These are phyloP conservation scores for Paramormyrops hopkinsi DNA, from an alignment of 2,797 vertebrate species.

Conservation along the genomic window DNA sequence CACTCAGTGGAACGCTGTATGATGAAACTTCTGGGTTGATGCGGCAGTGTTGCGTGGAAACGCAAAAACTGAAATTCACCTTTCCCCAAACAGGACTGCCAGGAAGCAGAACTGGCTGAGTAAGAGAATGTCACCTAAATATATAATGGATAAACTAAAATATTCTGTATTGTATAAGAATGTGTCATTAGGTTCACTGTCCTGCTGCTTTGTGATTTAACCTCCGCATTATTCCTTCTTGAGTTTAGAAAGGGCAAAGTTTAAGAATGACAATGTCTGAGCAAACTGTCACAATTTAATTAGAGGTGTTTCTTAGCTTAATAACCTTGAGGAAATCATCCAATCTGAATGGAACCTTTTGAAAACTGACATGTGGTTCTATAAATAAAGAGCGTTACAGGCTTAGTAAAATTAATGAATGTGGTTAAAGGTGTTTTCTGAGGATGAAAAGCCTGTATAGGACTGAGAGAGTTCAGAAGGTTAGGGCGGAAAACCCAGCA, in stretches of 20 bases:
- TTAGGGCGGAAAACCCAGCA: neutral
- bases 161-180: neutral
- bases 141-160: neutral
- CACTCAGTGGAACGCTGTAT: neutral
- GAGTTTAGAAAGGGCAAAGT: neutral
- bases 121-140: constrained; percentile 8
- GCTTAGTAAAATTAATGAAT: neutral
- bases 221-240: neutral
- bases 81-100: neutral
- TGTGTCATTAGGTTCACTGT: neutral
- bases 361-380: neutral
- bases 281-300: neutral
- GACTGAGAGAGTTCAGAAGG: neutral
- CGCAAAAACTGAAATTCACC: neutral
- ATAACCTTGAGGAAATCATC: neutral
- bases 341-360: neutral
- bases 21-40: constrained; percentile 11
- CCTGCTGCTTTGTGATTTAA: neutral
- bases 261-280: neutral
- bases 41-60: neutral
- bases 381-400: neutral
- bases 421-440: neutral
- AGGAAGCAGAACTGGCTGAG: neutral
- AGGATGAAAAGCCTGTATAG: neutral
- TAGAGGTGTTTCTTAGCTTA: neutral